Evolutionary conservation across 2,797 vertebrate genomes (phyloP).

Genomic region (Knipowitschia caucasica): DNA sequence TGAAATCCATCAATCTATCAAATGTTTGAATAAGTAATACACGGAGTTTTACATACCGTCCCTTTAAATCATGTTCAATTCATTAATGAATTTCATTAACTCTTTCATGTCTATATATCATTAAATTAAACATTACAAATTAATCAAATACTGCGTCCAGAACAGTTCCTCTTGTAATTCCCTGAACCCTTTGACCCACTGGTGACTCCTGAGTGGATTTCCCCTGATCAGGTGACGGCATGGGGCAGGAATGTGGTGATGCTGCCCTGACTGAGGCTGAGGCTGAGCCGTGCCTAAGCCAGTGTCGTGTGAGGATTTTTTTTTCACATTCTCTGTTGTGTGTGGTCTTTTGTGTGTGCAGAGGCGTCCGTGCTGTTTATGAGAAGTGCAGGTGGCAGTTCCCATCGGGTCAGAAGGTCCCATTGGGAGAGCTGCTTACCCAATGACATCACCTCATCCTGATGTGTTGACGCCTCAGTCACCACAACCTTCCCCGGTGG

Average conservation of each 20-base stretch:
- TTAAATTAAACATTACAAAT: no score
- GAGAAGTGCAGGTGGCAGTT: conserved; percentile 64
- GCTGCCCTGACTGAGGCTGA: not conserved
- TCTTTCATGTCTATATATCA: no score
- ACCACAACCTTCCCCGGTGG: conserved; percentile 7
- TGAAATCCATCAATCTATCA: no score
- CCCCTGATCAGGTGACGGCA: conserved; percentile 47
- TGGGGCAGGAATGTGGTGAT: conserved; percentile 48
- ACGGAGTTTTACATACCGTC: no score
- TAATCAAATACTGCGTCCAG: no score
- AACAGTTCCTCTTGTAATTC: not conserved
- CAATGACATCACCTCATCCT: conserved; percentile 69
- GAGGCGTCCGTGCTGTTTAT: conserved; percentile 37
- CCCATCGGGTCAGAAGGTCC: conserved; percentile 52
- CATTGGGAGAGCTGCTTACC: conserved; percentile 49
- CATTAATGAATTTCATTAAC: no score
- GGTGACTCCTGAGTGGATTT: conserved; percentile 45
- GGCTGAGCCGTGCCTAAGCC: conserved; percentile 35
- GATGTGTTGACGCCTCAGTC: conserved; percentile 33
- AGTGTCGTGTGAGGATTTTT: conserved; percentile 45
- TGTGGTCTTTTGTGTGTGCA: conserved; percentile 11
- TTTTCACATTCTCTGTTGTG: no score
- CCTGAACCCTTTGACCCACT: conserved; percentile 7
- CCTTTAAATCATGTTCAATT: no score
- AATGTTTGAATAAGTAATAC: no score